Base-by-base conservation (phyloP, 2,888 invertebrate species). In the Koerneria pararmatus region DNA sequence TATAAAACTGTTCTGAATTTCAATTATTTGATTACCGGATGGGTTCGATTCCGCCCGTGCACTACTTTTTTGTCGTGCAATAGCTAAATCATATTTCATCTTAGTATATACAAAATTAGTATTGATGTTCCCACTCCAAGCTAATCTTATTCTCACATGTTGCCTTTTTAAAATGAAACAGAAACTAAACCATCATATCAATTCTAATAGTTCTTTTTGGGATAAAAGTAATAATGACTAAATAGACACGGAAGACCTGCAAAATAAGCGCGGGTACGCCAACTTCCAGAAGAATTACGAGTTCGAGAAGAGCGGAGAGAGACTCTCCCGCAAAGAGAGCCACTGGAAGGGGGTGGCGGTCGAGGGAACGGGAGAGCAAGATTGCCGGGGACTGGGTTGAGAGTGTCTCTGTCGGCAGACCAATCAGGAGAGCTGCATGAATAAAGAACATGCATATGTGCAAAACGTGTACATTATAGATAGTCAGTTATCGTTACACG, bases 261-360 rank as follows among this genome's bases (percentile, higher is more conserved):
- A 79, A 67, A 53, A 79, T 69, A 15, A 81, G 65, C 15, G 74
- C 75, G 1, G 81, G 80, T 15, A 81, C 72, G n/a, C 80, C 80
- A 51, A 75, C 71, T 53, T 81, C 78, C 8, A 79, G 63, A 41
- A 75, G 79, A 51, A 74, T 64, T 6, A 73, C 37, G 19, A 81
- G 48, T 64, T 81, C 80, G 24, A 71, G 67, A 15, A 81, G 68
- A 3, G 80, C 73, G 35, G 67, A 69, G 32, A 71, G 57, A 6
- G 72, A 72, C 1, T 78, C 76, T 8, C 78, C 79, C 66, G 73
- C 69, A 67, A 78, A 70, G n/a, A 77, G 32, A n/a, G 48, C 46
- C 8, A 65, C 8, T 56, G 54, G 56, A 37, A 56, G 3, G 6
- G 6, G 24, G 32, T 51, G 15, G 19, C n/a, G n/a, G n/a, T 41